Base-by-base conservation (phyloP, 1,140 invertebrate species). In the Oncopeltus fasciatus region DNA sequence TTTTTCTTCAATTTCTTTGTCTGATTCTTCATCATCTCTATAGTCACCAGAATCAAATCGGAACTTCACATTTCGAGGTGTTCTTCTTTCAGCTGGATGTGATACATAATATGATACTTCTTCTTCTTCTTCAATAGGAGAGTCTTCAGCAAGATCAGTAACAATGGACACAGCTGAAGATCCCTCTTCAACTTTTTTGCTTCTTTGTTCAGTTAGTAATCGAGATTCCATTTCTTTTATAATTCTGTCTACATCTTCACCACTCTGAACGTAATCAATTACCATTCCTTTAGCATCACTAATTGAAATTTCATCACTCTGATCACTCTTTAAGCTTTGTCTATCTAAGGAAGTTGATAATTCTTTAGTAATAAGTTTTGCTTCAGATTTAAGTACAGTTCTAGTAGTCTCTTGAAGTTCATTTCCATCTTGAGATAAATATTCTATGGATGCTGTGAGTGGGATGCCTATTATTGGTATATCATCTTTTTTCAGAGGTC, bases 21-120 rank as follows among this genome's bases (percentile, higher is more conserved):
- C 65, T 16, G 53, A 62, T 46, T 66, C 63, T 64, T 69, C 65
- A 44, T 57, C 57, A 62, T 67, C 67, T 33, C 66, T 65, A n/a
- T 64, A 63, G 43, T 68, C 65, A 20, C 51, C 46, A 29, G 66
- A 53, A 53, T 53, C 49, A 14, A 53, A 53, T 14, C 49, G 20
- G 24, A 53, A 53, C 26, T 53, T 53, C 14, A 53, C 49, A 53
- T 67, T 63, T 62, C 64, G 66, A 57, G 62, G 64, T 43, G 59
- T 49, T 16, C 47, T 27, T 12, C 44, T 63, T 65, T 64, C 67
- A 14, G 28, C 43, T 24, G 67, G 67, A 29, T 66, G 65, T 20
- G 64, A 62, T 21, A 67, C 66, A 14, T 53, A 66, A 49, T 67
- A 67, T 24, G 43, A 24, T 16, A 14, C 24, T 26, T 53, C 49